Percentiles rank a stretch among this genome's conserved stretches.
Evolutionary conservation across 2,888 invertebrate genomes (phyloP).

Genomic region (Cheilosia vulpina): DNA sequence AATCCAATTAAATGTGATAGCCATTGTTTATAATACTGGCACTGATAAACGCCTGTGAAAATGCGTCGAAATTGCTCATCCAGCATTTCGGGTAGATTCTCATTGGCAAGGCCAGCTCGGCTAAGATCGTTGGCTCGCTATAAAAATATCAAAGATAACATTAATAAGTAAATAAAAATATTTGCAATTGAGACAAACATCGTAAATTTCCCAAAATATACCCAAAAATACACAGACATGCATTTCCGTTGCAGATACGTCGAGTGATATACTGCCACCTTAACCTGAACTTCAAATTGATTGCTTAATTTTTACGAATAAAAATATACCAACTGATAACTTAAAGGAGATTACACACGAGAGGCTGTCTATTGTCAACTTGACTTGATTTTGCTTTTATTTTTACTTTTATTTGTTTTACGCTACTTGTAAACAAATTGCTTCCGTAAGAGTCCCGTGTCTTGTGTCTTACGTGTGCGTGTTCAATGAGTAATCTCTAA

Average conservation of each 20-base stretch:
- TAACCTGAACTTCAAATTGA: conserved; percentile 35
- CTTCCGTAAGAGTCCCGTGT: conserved; percentile 2
- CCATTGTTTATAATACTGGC: too few relatives aligned
- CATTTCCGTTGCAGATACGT: conserved; percentile 22
- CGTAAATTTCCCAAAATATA: conserved; percentile 13
- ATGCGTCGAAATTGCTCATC: too few relatives aligned
- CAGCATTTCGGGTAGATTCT: too few relatives aligned
- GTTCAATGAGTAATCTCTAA: background rate
- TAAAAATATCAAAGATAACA: background rate
- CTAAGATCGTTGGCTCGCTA: background rate
- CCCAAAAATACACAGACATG: conserved; percentile 3
- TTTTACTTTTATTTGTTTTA: background rate
- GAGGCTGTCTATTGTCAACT: background rate
- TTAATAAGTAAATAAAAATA: conserved; percentile 4
- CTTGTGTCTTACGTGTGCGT: conserved; percentile 20
- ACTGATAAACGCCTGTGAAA: too few relatives aligned
- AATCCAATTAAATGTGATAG: too few relatives aligned
- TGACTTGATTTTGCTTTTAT: background rate
- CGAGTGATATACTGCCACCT: conserved; percentile 34
- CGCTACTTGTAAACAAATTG: conserved; percentile 17
- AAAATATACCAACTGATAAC: conserved; percentile 9
- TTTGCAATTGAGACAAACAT: background rate
- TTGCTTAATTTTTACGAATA: conserved; percentile 8
- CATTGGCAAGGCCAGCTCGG: background rate
- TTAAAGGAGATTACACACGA: background rate